Percentiles rank a stretch among this genome's conserved stretches.
Evolutionary conservation across 37 sponge, comb jelly and placozoan genomes (phyloP).

Genomic region (Diacarnus erythraeanus): DNA sequence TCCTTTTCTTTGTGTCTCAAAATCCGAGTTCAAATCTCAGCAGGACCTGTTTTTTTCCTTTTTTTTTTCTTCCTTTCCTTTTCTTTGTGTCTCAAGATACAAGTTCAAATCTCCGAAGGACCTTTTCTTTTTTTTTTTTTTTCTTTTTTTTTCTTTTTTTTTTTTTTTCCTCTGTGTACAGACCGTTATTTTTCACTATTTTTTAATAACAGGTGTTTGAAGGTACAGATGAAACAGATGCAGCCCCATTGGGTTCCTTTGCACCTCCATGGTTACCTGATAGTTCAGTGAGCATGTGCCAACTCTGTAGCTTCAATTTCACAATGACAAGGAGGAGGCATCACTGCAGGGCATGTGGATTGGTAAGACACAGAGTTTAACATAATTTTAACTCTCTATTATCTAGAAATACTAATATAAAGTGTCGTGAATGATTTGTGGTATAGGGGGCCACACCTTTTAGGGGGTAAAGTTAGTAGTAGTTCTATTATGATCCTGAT

Average conservation of each 20-base stretch:
- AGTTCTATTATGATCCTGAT: too few species aligned
- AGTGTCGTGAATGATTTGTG: too few species aligned
- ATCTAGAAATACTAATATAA: too few species aligned
- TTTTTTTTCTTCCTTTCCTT: constrained; percentile 8
- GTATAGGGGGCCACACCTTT: too few species aligned
- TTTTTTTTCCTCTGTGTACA: not conserved
- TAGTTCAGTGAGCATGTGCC: constrained; percentile 85
- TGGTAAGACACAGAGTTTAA: constrained; percentile 41
- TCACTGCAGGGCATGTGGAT: constrained; percentile 87
- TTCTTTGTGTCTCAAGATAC: not conserved
- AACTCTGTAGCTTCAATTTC: constrained; percentile 68
- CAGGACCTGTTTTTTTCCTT: too few species aligned
- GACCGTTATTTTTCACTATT: not conserved
- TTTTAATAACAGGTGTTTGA: not conserved
- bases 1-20: not conserved
- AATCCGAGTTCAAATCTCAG: too few species aligned
- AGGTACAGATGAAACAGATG: constrained; percentile 11
- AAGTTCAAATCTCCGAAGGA: constrained; percentile 91
- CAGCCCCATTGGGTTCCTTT: constrained; percentile 44
- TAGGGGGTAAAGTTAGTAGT: too few species aligned
- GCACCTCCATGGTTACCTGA: constrained; percentile 90
- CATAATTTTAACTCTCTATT: too few species aligned
- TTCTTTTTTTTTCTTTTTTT: not conserved
- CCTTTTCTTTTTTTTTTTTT: constrained; percentile 49
- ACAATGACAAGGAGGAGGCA: constrained; percentile 74